Evolutionary conservation across 2,797 vertebrate species (phyloP), one percentile per base, ranked within the genome.

Genomic region (Nyctibius grandis): DNA sequence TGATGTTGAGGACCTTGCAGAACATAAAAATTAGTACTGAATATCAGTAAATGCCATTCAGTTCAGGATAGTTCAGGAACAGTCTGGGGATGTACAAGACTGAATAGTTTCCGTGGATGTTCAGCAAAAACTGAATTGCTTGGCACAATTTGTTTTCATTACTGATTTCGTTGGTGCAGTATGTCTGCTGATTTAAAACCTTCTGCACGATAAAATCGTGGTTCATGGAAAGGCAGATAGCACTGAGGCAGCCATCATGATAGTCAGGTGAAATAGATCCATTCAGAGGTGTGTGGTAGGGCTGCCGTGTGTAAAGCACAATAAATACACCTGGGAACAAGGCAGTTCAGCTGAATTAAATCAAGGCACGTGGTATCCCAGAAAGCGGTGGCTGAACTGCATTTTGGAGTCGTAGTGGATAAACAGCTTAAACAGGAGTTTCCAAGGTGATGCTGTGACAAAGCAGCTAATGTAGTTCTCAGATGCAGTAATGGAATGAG

Each of bases 361-460:
- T 65, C 16, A 20, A 69, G 61, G 29, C 67, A 59, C 3, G 0
- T 17, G 20, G 22, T 25, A 15, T 19, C 38, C 36, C 59, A 20
- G 59, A 82, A 69, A 40, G 63, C 47, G 18, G 50, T 38, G 42
- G 7, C 16, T 63, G 44, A 85, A 9, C 28, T 59, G 42, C 5
- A 1, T 79, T 91, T 53, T 72, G 65, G 75, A 85, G 28, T 61
- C 25, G 6, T 2, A 26, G 38, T 21, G 36, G 60, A 33, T 60
- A 67, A 95, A 56, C 68, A 83, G 33, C 56, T 64, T 48, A 44
- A 89, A 53, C 6, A 1, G 1, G 4, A 45, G 79, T 93, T 93
- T 86, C 76, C 53, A 74, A 42, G 79, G 85, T 80, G 85, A 85
- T 91, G 29, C n/a, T 56, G 54, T 86, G 69, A 31, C 34, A 72